phyloP scores from a whole-genome alignment of 2,113 vertebrate species.

The Dascyllus trimaculatus region DNA sequence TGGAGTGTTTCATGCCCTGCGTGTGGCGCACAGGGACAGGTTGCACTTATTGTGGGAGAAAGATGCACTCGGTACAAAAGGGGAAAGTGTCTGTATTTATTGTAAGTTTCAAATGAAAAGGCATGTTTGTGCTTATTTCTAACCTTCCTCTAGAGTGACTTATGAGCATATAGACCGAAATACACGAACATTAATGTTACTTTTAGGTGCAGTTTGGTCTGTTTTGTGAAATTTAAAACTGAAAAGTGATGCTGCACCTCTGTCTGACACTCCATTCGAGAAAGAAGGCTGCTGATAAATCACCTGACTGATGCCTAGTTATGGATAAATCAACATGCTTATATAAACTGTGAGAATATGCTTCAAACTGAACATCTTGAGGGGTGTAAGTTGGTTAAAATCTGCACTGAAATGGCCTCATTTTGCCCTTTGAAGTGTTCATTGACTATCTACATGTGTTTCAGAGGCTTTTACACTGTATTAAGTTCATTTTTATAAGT shows the following conservation, averaged over 20 bases:
- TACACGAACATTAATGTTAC: neutral
- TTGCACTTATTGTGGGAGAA: slow-evolving; percentile 46
- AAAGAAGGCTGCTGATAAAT: neutral
- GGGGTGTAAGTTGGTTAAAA: neutral
- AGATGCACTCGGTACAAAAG: slow-evolving; percentile 8
- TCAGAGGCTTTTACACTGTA: neutral
- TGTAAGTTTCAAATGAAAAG: slow-evolving; percentile 6
- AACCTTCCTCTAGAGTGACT: neutral
- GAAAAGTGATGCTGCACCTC: neutral
- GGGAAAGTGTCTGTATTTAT: slow-evolving; percentile 28
- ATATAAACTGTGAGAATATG: neutral
- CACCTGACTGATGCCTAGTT: neutral
- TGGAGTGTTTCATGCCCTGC: slow-evolving; percentile 50
- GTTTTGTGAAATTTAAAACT: neutral
- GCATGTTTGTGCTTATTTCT: neutral
- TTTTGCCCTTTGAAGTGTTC: slow-evolving; percentile 1
- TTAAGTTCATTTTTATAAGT: too few relatives aligned
- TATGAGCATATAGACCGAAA: neutral
- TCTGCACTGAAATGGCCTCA: neutral
- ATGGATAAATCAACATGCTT: neutral
- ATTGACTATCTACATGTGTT: neutral
- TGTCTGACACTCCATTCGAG: neutral
- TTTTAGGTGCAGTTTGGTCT: neutral
- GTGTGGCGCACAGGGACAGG: slow-evolving; percentile 55
- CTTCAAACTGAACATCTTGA: slow-evolving; percentile 2